Percentiles rank a stretch among this genome's conserved stretches.
These are phyloP conservation scores for Prinia subflava DNA, from an alignment of 2,113 vertebrate genomes.

Conservation along the genomic window DNA sequence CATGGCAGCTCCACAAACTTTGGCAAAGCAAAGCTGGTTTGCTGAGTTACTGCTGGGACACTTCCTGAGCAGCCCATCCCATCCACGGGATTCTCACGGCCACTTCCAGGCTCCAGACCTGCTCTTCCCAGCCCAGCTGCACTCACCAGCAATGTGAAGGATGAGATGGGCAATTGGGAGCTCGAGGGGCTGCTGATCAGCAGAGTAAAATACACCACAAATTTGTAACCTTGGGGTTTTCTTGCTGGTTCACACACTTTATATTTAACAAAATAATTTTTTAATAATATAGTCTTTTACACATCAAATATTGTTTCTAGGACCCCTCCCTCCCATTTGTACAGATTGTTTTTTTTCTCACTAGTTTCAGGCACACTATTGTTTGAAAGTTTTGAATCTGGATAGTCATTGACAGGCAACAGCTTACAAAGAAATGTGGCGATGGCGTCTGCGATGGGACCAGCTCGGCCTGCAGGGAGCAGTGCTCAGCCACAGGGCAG, in stretches of 20 bases:
- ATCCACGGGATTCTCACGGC: neutral
- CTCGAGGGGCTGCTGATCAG: neutral
- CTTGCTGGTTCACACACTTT: slow-evolving; percentile 85
- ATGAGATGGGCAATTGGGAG: neutral
- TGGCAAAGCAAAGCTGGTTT: neutral
- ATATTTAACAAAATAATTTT: slow-evolving; percentile 98
- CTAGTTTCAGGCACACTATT: slow-evolving; percentile 93
- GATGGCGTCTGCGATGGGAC: neutral
- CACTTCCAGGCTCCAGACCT: neutral
- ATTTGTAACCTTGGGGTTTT: neutral
- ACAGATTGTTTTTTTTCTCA: slow-evolving; percentile 75
- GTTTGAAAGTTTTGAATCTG: slow-evolving; percentile 79
- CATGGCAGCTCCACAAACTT: rapidly evolving
- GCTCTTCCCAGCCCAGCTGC: neutral
- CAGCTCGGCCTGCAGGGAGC: neutral
- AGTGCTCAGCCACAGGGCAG: neutral
- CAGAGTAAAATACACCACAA: slow-evolving; percentile 63
- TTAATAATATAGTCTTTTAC: slow-evolving; percentile 87
- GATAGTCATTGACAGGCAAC: slow-evolving; percentile 71
- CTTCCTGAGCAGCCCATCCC: neutral
- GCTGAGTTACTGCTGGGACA: neutral
- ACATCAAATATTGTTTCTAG: slow-evolving; percentile 81
- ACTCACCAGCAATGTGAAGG: neutral
- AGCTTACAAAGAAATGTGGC: slow-evolving; percentile 28
- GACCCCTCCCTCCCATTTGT: slow-evolving; percentile 62